Evolutionary conservation across 2,113 vertebrate genomes (phyloP), one percentile per base, ranked within the genome.

Genomic region (Mobula birostris): DNA sequence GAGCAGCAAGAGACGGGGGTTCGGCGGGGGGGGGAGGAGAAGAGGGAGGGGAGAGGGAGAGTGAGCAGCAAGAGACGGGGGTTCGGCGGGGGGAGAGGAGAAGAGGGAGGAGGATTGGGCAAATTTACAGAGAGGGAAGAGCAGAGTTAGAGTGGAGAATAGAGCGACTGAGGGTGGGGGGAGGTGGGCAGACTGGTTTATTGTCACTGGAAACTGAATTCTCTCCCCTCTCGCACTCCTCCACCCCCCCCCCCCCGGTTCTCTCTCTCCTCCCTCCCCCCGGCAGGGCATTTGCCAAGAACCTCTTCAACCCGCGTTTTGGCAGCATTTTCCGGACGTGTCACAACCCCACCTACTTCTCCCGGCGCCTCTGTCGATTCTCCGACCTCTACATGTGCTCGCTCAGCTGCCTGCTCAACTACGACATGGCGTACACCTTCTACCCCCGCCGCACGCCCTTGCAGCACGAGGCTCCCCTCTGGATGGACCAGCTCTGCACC

Each of bases 401-500:
- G 11, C 93, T 98, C 94, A 97, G 97, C 96, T 97, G 97, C 32
- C 96, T 98, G 19, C 95, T 98, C 94, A 98, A 98, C 94, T 98
- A 98, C 4, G 97, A 98, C 95, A 95, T 95, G 0, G 95, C 95
- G 0, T 97, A 97, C 95, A 97, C 96, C 0, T 98, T 98, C 95
- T 98, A 97, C 96, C 97, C 97, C 94, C 97, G 97, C 0, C 97
- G 97, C 77, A 97, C 97, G 0, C 97, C 97, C 5, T 96, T 98
- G 95, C 97, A 98, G 95, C 97, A 98, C 8, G 97, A 98, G 95
- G 97, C 97, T 0, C 97, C 97, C 0, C 96, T 98, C 93, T 98
- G 97, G 97, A 97, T 98, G 97, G 97, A 98, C 94, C 97, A 98
- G 95, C 97, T 98, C 0, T 98, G 97, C 96, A 98, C 97, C 0